Evolutionary conservation across 1,140 invertebrate genomes (phyloP), one percentile per base, ranked within the genome.

Genomic region (Hydropsyche tenuis): DNA sequence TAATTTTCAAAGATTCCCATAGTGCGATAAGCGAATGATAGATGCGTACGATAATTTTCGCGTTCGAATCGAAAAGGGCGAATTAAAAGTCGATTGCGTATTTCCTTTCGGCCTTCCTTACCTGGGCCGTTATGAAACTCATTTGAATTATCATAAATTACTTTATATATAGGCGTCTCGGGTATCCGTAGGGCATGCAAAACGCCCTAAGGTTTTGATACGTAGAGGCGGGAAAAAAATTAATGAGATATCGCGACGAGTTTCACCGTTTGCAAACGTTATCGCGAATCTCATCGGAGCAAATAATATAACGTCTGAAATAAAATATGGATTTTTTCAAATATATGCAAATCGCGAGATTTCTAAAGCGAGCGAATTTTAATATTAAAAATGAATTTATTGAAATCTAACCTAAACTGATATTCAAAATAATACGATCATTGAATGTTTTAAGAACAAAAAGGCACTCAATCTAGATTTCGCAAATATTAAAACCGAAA

Each of bases 121-220:
- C 65, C 65, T 68, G 45, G 16, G 18, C 42, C 69, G 63, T 72
- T 72, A 72, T 72, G 63, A 72, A 72, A 63, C 69, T 72, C 69
- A 63, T 72, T 72, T 72, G 69, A 72, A 72, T 72, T 72, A 72
- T 72, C 69, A 72, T 72, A 72, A 62, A 72, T 72, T 72, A 72
- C 56, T 42, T 72, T 72, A 63, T n/a, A 37, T 66, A 14, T 16
- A 12, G 20, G 9, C 30, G 9, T 37, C 9, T 37, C 30, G 9
- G 30, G 9, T 37, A 37, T 37, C 9, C 9, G 9, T 37, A 37
- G 30, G 30, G 9, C 30, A 37, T 37, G 30, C 3, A 37, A 37
- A 37, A 37, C 30, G 30, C 30, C 30, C 30, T 37, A 37, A 37
- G 30, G 30, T 3, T n/a, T n/a, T 37, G 30, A 37, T 37, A 37